phyloP scores from a whole-genome alignment of 2,113 vertebrate species.

The Poicephalus gulielmi region DNA sequence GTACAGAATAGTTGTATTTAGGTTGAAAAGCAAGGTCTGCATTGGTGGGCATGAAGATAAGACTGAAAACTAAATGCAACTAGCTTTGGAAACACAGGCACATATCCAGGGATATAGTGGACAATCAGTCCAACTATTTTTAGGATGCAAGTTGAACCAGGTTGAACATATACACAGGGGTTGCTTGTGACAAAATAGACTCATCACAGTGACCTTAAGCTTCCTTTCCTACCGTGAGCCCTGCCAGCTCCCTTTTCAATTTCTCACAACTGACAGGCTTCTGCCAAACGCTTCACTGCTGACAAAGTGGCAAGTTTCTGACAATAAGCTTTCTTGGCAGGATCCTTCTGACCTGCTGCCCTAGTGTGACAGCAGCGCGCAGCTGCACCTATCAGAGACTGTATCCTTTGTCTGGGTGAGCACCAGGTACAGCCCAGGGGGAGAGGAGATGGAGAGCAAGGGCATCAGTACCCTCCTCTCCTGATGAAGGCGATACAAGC shows the following conservation, averaged over 20 bases:
- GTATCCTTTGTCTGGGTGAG: accelerated
- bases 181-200: neutral
- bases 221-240: neutral
- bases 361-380: accelerated
- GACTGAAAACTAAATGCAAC: neutral
- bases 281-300: neutral
- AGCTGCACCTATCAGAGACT: accelerated
- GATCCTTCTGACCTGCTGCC: neutral
- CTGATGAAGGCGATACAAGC: accelerated
- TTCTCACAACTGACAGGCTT: neutral
- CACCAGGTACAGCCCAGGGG: accelerated
- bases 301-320: neutral
- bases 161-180: accelerated
- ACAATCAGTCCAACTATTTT: neutral
- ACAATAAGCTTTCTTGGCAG: neutral
- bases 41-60: neutral
- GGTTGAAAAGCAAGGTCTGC: neutral
- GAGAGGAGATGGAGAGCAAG: neutral
- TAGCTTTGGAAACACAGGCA: neutral
- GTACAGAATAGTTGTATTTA: accelerated
- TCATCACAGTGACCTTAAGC: accelerated
- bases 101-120: no score
- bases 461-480: neutral
- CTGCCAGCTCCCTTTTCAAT: neutral
- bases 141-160: neutral